These are phyloP conservation scores for Brachyptera putata DNA, from an alignment of 2,888 invertebrate species.

Conservation along the genomic window DNA sequence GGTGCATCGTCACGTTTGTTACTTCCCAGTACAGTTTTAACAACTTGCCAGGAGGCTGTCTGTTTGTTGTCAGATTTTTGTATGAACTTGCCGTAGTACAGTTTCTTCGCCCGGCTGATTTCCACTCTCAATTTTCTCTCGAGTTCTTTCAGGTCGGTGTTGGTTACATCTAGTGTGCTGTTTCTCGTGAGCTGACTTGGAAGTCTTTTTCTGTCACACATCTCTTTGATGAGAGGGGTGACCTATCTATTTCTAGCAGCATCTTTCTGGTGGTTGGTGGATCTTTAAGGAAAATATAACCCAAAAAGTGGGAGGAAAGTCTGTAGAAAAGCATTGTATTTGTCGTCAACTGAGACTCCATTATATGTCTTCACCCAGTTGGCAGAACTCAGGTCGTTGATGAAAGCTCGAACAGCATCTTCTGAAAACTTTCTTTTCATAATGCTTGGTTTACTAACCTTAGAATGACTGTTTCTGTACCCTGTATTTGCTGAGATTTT, in stretches of 20 bases:
- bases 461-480: background rate
- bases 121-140: background rate
- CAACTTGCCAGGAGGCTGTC: background rate
- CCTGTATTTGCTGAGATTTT: background rate
- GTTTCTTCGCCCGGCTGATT: background rate
- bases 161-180: too few relatives aligned
- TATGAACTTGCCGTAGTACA: background rate
- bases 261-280: background rate
- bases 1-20: too few relatives aligned
- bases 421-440: too few relatives aligned
- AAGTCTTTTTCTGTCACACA: background rate
- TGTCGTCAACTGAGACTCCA: background rate
- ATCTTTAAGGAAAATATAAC: slow-evolving; percentile 6
- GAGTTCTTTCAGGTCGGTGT: background rate
- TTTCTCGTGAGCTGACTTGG: background rate
- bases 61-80: background rate
- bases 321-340: slow-evolving; percentile 6
- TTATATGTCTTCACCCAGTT: background rate
- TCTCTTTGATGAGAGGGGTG: too few relatives aligned
- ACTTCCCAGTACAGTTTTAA: background rate
- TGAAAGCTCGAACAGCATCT: too few relatives aligned
- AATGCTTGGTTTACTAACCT: too few relatives aligned
- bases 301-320: background rate
- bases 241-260: slow-evolving; percentile 12
- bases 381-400: background rate